Conservation (phyloP, 2,888 invertebrate genomes). For the Meteorus colon region DNA sequence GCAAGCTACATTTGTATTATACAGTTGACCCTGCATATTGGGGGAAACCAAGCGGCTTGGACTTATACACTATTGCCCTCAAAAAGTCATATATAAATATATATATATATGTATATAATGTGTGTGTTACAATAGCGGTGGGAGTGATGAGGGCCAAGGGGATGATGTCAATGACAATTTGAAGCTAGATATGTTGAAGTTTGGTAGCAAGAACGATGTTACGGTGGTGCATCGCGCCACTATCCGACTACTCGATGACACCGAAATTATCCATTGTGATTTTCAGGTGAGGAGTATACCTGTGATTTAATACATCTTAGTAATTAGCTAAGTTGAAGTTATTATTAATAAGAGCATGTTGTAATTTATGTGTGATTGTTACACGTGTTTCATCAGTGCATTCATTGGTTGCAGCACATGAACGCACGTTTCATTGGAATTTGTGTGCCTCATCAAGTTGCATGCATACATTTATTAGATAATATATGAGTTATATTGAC, state of each 20-base stretch:
- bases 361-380: too few species aligned
- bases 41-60: background rate
- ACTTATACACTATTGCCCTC: background rate
- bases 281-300: constrained; percentile 81
- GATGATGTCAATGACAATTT: constrained; percentile 69
- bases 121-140: constrained; percentile 69
- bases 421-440: too few species aligned
- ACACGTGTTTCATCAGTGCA: too few species aligned
- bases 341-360: background rate
- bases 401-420: too few species aligned
- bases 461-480: too few species aligned
- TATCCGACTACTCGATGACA: constrained; percentile 90
- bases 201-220: constrained; percentile 75
- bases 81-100: background rate
- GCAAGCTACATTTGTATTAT: too few species aligned
- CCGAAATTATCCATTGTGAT: constrained; percentile 93
- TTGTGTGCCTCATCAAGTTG: too few species aligned
- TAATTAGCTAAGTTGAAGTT: too few species aligned
- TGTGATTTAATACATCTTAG: too few species aligned
- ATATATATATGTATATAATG: constrained; percentile 54
- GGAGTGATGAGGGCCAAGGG: constrained; percentile 69
- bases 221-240: constrained; percentile 76
- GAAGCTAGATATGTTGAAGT: constrained; percentile 74
- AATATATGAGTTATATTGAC: too few species aligned
- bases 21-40: too few species aligned